Conservation (phyloP, 2,797 vertebrate species). For the Propithecus perrieri region DNA sequence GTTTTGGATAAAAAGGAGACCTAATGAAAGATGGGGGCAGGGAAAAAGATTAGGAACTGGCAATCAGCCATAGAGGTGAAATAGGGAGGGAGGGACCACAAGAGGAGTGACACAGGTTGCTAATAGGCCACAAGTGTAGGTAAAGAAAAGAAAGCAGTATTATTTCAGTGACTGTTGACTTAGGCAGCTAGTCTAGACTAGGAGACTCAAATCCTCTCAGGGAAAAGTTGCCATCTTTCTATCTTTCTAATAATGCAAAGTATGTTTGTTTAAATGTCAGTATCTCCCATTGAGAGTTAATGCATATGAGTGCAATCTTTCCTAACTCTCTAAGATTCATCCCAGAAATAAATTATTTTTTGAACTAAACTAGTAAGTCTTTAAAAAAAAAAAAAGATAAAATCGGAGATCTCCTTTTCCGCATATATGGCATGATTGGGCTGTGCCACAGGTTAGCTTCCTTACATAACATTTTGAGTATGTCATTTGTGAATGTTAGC, state of each 20-base stretch:
- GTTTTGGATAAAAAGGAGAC: slow-evolving; percentile 24
- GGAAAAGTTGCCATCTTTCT: not conserved
- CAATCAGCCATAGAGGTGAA: not conserved
- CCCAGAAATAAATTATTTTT: slow-evolving; percentile 30
- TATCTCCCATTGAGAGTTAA: not conserved
- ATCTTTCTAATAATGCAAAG: slow-evolving; percentile 6
- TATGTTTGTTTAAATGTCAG: slow-evolving; percentile 31
- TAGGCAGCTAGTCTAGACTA: not conserved
- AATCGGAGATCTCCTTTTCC: not conserved
- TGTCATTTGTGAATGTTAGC: slow-evolving; percentile 23
- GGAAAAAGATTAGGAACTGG: slow-evolving; percentile 10
- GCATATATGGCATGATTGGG: not conserved
- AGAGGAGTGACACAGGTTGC: not conserved
- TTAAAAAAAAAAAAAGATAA: not conserved
- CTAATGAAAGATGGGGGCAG: not conserved
- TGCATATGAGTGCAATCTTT: slow-evolving; percentile 15
- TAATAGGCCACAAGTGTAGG: not conserved
- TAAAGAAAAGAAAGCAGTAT: slow-evolving; percentile 4
- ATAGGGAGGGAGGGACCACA: not conserved
- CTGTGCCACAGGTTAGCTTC: not conserved
- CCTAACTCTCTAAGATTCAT: slow-evolving; percentile 8
- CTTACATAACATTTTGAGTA: not conserved
- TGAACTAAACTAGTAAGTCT: not conserved
- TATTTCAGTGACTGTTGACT: slow-evolving; percentile 39
- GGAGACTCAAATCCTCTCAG: not conserved